Evolutionary conservation across 1,140 invertebrate genomes (phyloP).

Genomic region (Drosophila pseudoananassae): DNA sequence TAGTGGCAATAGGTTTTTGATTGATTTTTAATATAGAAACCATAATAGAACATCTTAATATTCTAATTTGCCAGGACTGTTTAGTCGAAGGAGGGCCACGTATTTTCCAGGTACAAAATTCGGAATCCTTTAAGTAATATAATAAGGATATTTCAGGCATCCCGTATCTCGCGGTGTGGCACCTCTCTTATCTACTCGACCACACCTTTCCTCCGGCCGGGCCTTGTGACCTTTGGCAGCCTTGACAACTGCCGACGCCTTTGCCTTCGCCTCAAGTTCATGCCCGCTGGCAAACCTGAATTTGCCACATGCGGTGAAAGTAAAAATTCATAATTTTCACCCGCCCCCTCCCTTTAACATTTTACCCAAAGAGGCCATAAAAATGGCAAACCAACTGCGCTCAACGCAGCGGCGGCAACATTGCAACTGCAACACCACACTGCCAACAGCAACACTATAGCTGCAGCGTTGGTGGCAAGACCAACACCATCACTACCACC

Average conservation of each 20-base stretch:
- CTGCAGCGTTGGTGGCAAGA: constrained; percentile 32
- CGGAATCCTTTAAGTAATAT: constrained; percentile 1
- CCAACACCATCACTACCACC: constrained; percentile 16
- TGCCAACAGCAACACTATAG: constrained; percentile 2
- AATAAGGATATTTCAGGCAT: constrained; percentile 3
- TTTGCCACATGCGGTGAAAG: constrained; percentile 82
- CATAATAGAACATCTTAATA: too few species aligned
- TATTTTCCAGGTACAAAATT: neutral
- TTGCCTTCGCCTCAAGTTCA: constrained; percentile 67
- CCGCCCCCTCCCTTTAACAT: constrained; percentile 31
- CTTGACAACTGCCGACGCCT: constrained; percentile 64
- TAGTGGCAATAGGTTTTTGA: too few species aligned
- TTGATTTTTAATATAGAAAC: neutral
- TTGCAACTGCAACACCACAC: constrained; percentile 12
- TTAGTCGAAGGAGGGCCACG: too few species aligned
- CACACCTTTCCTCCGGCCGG: constrained; percentile 58
- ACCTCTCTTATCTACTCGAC: constrained; percentile 46
- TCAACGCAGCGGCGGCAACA: constrained; percentile 31
- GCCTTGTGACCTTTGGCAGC: constrained; percentile 66
- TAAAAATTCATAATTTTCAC: constrained; percentile 83
- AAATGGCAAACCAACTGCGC: constrained; percentile 67
- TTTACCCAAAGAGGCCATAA: constrained; percentile 72
- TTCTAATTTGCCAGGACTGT: too few species aligned
- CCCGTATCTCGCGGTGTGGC: constrained; percentile 4
- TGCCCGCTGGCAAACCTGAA: constrained; percentile 42